phyloP scores from a whole-genome alignment of 2,888 invertebrate genomes.

The Synanthedon tipuliformis region DNA sequence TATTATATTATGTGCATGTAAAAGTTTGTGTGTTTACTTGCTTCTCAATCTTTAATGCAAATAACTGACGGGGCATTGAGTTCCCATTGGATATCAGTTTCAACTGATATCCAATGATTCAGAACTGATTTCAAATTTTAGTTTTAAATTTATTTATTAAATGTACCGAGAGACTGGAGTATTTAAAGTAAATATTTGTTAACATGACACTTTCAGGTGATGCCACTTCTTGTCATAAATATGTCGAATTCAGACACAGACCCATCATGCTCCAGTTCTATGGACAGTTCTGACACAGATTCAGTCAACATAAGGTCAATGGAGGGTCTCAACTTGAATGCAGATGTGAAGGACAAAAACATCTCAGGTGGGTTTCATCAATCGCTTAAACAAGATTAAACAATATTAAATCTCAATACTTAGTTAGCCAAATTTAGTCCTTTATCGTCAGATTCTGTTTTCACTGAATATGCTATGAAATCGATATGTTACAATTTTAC shows the following conservation, averaged over 20 bases:
- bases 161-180: background rate
- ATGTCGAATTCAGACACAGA: slow-evolving; percentile 60
- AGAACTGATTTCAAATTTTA: no score
- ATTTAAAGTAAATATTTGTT: background rate
- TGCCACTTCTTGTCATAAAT: slow-evolving; percentile 75
- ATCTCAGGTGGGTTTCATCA: slow-evolving; percentile 41
- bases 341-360: slow-evolving; percentile 53
- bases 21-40: no score
- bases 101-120: no score
- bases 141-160: no score
- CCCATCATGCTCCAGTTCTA: slow-evolving; percentile 56
- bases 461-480: no score
- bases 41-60: no score
- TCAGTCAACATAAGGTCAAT: slow-evolving; percentile 56
- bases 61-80: no score
- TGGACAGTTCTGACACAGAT: slow-evolving; percentile 57
- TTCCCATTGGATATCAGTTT: no score
- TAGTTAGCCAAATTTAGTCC: background rate
- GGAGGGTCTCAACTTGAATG: slow-evolving; percentile 50
- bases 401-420: background rate
- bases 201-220: slow-evolving; percentile 53
- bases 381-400: background rate
- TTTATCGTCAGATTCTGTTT: no score
- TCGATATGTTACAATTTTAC: no score
- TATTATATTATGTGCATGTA: no score